Percentiles rank a stretch among this genome's conserved stretches.
These are phyloP conservation scores for Climacteris rufus DNA, from an alignment of 2,113 vertebrate species.

Conservation along the genomic window DNA sequence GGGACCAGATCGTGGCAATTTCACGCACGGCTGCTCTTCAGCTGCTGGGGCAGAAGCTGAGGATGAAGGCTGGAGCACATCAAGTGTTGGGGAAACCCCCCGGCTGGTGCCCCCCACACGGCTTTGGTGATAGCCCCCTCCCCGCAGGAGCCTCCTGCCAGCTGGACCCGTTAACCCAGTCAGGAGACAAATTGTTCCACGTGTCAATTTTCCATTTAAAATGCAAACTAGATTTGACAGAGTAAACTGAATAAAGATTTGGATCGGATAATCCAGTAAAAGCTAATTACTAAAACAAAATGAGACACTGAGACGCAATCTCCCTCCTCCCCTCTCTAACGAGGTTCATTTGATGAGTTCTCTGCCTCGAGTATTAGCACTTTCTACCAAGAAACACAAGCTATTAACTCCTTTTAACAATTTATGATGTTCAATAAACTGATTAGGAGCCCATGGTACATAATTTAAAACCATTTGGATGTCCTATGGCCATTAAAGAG, in stretches of 20 bases:
- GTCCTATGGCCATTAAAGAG: constrained; percentile 75
- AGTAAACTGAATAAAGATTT: constrained; percentile 78
- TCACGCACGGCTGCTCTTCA: not conserved
- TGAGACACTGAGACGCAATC: constrained; percentile 67
- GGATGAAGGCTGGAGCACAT: not conserved
- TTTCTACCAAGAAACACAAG: constrained; percentile 69
- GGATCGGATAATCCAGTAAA: constrained; percentile 82
- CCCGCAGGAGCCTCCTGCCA: not conserved
- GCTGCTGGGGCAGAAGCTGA: not conserved
- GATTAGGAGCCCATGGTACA: constrained; percentile 73
- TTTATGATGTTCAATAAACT: constrained; percentile 86
- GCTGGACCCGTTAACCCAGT: constrained; percentile 60
- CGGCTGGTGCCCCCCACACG: rapidly evolving
- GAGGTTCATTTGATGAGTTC: constrained; percentile 68
- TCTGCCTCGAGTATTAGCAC: constrained; percentile 65
- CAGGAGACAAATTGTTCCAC: constrained; percentile 77
- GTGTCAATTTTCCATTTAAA: constrained; percentile 84
- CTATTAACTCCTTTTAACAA: constrained; percentile 82
- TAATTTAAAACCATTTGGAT: constrained; percentile 75
- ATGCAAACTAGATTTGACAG: constrained; percentile 84
- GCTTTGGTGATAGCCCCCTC: not conserved
- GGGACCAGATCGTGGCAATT: rapidly evolving
- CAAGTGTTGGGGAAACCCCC: not conserved
- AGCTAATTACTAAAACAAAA: constrained; percentile 80
- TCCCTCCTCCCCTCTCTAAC: constrained; percentile 56